These are phyloP conservation scores for Hololepta plana DNA, from an alignment of 2,888 invertebrate species.

Conservation along the genomic window DNA sequence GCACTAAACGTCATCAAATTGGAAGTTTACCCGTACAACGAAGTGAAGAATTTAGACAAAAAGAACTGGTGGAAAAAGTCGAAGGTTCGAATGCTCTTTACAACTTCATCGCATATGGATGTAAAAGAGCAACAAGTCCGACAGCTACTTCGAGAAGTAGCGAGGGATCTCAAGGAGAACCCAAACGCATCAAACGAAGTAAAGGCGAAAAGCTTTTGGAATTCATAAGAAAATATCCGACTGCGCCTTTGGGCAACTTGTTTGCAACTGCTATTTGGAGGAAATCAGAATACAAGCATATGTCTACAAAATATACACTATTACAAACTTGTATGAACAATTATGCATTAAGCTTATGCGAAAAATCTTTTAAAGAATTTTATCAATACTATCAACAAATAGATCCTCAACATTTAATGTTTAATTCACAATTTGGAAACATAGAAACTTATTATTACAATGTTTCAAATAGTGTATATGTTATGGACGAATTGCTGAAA, in stretches of 20 bases:
- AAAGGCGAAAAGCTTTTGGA: slow-evolving; percentile 1
- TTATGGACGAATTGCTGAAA: slow-evolving; percentile 2
- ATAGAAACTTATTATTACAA: too few relatives aligned
- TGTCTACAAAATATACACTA: too few relatives aligned
- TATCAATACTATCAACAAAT: too few relatives aligned
- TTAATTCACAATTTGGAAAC: too few relatives aligned
- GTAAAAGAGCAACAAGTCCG: not conserved
- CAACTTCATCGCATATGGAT: slow-evolving; percentile 2
- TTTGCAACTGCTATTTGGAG: not conserved
- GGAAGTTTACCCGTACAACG: not conserved
- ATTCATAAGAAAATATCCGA: not conserved
- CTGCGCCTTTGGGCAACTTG: not conserved
- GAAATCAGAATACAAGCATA: not conserved
- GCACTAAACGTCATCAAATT: too few relatives aligned
- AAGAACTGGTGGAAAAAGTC: slow-evolving; percentile 5
- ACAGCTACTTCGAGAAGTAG: not conserved
- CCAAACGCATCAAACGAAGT: slow-evolving; percentile 2
- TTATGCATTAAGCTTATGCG: too few relatives aligned
- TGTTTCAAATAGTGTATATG: not conserved
- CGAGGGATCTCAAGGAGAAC: not conserved
- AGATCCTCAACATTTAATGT: too few relatives aligned
- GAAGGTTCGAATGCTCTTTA: slow-evolving; percentile 1
- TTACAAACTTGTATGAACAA: too few relatives aligned
- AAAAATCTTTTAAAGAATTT: too few relatives aligned
- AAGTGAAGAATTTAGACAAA: not conserved